Evolutionary conservation across 2,797 vertebrate species (phyloP), one percentile per base, ranked within the genome.

Genomic region (Bradypodion ventrale): DNA sequence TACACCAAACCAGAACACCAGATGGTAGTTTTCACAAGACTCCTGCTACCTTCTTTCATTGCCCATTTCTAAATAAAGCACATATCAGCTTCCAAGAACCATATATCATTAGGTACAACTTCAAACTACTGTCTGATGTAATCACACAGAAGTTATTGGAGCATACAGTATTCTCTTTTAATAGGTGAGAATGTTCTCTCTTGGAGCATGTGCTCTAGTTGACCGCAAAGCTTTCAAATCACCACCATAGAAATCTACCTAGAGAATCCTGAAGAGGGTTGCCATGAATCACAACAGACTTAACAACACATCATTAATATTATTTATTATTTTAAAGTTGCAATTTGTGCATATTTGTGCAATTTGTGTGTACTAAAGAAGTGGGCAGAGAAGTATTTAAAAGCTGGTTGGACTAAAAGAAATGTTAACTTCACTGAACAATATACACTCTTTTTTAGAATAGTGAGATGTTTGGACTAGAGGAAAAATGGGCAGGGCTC

Each of bases 31-130:
- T 78, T 85, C 60, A 66, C 75, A 78, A 72, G 66, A 44, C 60
- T 79, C 74, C 66, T 42, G 19, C 32, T 3, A 72, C 59, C 35
- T 82, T 21, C 82, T 83, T 75, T 46, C 79, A 89, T 80, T 91
- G 46, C 76, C 68, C 56, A 59, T 63, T 85, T 69, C 83, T 80
- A 63, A 85, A 85, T 66, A 63, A 5, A 63, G 56, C 62, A 73
- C 37, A 78, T 75, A 35, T 59, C 70, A 37, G 4, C 72, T 63
- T 82, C 44, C 80, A 79, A n/a, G 80, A 80, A 16, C 29, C 60
- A 79, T n/a, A 65, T 44, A 56, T 74, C 60, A 79, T 79, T 66
- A 65, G 44, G 42, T 49, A 40, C 27, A 25, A 56, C 46, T 66
- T 66, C 35, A 65, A 66, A 85, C 46, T 66, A 56, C 83, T 77